Evolutionary conservation across 2,888 invertebrate species (phyloP), one percentile per base, ranked within the genome.

Genomic region (Mythimna lalbum): DNA sequence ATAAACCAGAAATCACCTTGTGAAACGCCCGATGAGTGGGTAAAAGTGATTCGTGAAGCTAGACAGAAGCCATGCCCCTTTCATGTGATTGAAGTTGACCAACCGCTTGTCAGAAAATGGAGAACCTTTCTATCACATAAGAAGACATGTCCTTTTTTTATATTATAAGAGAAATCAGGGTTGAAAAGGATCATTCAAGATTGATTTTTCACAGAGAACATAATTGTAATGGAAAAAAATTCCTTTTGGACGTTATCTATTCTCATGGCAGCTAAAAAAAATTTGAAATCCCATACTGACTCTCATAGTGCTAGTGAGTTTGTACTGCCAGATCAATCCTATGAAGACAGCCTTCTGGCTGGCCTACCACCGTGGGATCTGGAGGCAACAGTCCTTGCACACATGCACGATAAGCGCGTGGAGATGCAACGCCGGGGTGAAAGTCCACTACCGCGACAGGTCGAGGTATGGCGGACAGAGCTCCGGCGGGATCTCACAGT

Each of bases 61-160:
- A 73, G 84, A 69, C 64, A 67, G 63, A 84, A 81, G 63, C 86
- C 83, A 39, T 73, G n/a, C 69, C 73, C 81, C 80, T 69, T 85
- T 82, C 39, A 69, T 68, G 61, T 68, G 63, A 68, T 73, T 64
- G 49, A 73, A 66, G 69, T 82, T 82, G 60, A 75, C 75, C 65
- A 76, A 78, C 63, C 67, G n/a, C 65, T 69, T 63, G 49, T 73
- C 64, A 66, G 63, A 70, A 64, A 63, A 70, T 69, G 47, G 65
- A 68, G 73, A 61, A 62, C 61, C 9, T 80, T 81, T 71, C 68
- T 74, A 36, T 63, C 23, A 23, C 55, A 63, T 63, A 75, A 73
- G 74, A 81, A 79, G 68, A 62, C 72, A 73, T 80, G 69, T 73
- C 75, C 73, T n/a, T 69, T 79, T 80, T 74, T 9, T 36, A 36